Conservation (phyloP, 2,113 vertebrate species). For the Actinemys pallida region DNA sequence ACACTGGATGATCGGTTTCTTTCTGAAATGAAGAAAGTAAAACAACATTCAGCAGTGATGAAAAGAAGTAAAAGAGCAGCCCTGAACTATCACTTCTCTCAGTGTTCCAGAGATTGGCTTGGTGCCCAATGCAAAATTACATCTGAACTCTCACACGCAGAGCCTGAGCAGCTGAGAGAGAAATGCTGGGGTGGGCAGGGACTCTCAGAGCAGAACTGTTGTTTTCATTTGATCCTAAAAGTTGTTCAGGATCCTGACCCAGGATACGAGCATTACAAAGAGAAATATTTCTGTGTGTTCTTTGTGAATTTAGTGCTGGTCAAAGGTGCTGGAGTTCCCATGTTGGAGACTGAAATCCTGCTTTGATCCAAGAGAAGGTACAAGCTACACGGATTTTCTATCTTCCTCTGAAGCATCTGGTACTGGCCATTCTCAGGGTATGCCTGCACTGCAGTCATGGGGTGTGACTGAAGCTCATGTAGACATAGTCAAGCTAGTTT, state of each 20-base stretch:
- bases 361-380: background rate
- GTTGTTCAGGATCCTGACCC: constrained; percentile 6
- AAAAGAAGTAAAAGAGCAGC: constrained; percentile 68
- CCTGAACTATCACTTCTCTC: constrained; percentile 62
- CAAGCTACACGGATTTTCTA: background rate
- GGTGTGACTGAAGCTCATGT: background rate
- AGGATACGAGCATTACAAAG: background rate
- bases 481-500: background rate
- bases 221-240: constrained; percentile 30
- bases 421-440: background rate
- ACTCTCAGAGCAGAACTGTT: constrained; percentile 38
- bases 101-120: constrained; percentile 55
- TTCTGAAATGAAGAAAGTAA: constrained; percentile 52
- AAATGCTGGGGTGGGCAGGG: constrained; percentile 3
- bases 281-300: background rate
- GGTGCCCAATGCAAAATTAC: constrained; percentile 71
- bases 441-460: background rate
- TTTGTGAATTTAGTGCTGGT: background rate
- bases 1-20: constrained; percentile 34
- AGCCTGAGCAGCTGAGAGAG: constrained; percentile 39
- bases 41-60: constrained; percentile 53
- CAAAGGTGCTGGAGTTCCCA: background rate
- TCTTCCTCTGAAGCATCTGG: background rate
- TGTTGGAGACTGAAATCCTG: background rate
- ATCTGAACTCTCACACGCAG: constrained; percentile 36